These are phyloP conservation scores for Dryobates pubescens DNA, from an alignment of 2,797 vertebrate species.

Conservation along the genomic window DNA sequence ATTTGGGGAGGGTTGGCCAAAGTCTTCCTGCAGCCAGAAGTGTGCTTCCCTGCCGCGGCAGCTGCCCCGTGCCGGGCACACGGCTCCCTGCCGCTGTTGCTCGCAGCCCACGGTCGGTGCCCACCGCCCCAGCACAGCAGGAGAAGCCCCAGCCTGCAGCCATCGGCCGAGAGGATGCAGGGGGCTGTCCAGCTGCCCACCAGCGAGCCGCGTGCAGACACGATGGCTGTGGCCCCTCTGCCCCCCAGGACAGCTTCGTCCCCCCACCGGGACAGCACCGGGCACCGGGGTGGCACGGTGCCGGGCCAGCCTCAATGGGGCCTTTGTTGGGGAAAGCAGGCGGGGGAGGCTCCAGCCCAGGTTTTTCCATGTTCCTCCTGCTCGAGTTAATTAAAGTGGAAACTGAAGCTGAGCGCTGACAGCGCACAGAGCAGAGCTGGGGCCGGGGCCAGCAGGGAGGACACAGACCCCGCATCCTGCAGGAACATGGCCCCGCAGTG, in stretches of 20 bases:
- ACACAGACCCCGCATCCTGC: neutral
- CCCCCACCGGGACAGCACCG: neutral
- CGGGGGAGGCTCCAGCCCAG: slow-evolving; percentile 23
- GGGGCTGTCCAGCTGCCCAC: neutral
- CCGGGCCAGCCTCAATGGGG: slow-evolving; percentile 34
- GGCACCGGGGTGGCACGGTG: neutral
- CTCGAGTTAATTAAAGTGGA: slow-evolving; percentile 63
- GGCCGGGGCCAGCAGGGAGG: neutral
- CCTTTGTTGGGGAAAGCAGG: slow-evolving; percentile 59
- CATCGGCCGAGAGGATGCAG: fast-evolving
- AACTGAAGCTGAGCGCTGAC: slow-evolving; percentile 25
- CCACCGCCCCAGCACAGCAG: neutral
- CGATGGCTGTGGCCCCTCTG: neutral
- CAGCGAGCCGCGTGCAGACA: neutral
- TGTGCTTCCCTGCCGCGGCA: neutral
- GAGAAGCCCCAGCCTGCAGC: neutral
- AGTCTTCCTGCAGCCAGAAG: neutral
- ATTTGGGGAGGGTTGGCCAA: neutral
- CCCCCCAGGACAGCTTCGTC: neutral
- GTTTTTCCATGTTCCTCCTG: slow-evolving; percentile 65
- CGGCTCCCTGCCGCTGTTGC: fast-evolving
- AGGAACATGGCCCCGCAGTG: neutral
- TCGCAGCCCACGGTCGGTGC: neutral
- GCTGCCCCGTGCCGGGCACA: neutral
- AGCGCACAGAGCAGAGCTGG: slow-evolving; percentile 7